Base-by-base conservation (phyloP, 1,140 invertebrate genomes). In the Delia radicum region DNA sequence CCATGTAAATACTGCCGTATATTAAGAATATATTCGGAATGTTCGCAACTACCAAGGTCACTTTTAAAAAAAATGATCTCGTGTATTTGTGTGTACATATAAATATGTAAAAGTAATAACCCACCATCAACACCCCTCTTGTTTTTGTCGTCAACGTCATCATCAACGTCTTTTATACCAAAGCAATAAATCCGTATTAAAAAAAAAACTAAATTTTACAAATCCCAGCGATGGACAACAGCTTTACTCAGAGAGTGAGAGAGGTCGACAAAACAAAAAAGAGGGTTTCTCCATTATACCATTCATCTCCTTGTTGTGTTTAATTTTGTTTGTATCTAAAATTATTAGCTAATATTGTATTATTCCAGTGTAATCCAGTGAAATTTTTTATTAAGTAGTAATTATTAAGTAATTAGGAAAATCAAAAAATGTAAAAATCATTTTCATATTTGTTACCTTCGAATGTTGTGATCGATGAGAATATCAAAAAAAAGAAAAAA, bases 41-140 rank as follows among this genome's bases (percentile, higher is more conserved):
- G n/a, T 33, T 18, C 33, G 15, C 55, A 27, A 21, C 13, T 46
- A 12, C 72, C 71, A 27, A 42, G 63, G 65, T 76, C 75, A 75
- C 78, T 78, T 78, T 79, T 42, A 76, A 77, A 79, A 79, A 77
- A 78, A 76, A 78, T 73, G 61, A 71, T 33, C 28, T 21, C 63
- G 26, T 33, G 33, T 29, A 29, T 33, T 31, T 26, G 31, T 73
- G 27, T 73, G 33, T 73, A 73, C 37, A 37, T 73, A 42, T 4
- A 26, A 12, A 3, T 27, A 13, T 65, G 26, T 12, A 37, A 37
- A 42, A 42, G 0, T 13, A 13, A 42, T 42, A 13, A n/a, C 13
- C 62, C 62, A 65, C 61, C 18, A 63, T 15, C 61, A 24, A 15
- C 26, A n/a, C n/a, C 12, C 37, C 37, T 1, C 12, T 10, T 10